Evolutionary conservation across 2,888 invertebrate genomes (phyloP).

Genomic region (Eupithecia centaureata): DNA sequence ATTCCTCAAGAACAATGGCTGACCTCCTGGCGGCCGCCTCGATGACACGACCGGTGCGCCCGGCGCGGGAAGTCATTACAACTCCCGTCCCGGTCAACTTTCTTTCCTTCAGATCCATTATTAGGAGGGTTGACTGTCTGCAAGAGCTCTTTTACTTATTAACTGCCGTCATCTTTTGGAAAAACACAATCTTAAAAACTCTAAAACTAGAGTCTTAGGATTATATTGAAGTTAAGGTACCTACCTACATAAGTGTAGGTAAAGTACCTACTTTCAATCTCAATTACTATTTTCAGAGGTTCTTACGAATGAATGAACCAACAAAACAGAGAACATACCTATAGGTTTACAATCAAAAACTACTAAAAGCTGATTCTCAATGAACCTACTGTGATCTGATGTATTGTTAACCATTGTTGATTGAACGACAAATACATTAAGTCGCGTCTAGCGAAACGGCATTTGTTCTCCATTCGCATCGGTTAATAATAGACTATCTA

Average conservation of each 20-base stretch:
- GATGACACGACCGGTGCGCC: slow-evolving; percentile 31
- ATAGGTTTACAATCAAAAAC: background rate
- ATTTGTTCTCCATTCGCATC: slow-evolving; percentile 13
- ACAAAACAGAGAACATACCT: too few species aligned
- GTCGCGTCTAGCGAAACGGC: slow-evolving; percentile 6
- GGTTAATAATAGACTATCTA: background rate
- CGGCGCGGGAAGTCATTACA: slow-evolving; percentile 17
- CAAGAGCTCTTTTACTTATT: background rate
- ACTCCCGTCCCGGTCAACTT: slow-evolving; percentile 2
- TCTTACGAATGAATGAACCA: too few species aligned
- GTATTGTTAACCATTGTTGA: background rate
- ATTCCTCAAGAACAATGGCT: slow-evolving; percentile 26
- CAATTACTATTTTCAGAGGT: background rate
- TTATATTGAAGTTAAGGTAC: too few species aligned
- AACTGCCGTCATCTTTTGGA: background rate
- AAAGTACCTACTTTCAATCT: background rate
- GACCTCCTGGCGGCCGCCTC: slow-evolving; percentile 21
- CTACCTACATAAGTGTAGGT: too few species aligned
- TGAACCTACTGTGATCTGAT: background rate
- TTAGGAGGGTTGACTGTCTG: too few species aligned
- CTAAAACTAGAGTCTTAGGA: too few species aligned
- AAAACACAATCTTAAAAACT: too few species aligned
- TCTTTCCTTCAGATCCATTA: background rate
- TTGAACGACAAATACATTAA: background rate
- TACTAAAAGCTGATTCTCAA: background rate